Conservation (phyloP, 2,888 invertebrate species). For the Serrognathus titanus region DNA sequence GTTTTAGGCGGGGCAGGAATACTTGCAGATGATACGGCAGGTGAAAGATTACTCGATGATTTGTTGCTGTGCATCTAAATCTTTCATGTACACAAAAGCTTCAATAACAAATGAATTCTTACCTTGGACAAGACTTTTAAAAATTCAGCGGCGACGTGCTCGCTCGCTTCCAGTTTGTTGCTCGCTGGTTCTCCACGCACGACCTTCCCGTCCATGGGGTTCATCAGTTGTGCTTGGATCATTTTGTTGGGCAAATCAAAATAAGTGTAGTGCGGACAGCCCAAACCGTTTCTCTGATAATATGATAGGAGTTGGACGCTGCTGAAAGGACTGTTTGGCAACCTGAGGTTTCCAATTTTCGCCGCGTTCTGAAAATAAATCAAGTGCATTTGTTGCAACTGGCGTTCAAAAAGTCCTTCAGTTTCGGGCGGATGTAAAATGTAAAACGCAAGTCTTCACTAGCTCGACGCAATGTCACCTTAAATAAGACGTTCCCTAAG, state of each 20-base stretch:
- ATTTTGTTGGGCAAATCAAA: slow-evolving; percentile 37
- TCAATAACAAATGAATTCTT: neutral
- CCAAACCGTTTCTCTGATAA: slow-evolving; percentile 47
- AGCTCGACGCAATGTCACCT: too few species aligned
- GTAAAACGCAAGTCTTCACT: too few species aligned
- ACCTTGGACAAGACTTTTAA: slow-evolving; percentile 33
- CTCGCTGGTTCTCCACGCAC: slow-evolving; percentile 50
- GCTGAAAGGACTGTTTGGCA: slow-evolving; percentile 5
- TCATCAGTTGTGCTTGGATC: slow-evolving; percentile 48
- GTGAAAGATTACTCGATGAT: too few species aligned
- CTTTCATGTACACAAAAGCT: too few species aligned
- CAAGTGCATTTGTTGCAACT: too few species aligned
- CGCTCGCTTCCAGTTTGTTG: slow-evolving; percentile 51
- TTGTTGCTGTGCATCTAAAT: too few species aligned
- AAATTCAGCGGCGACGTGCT: slow-evolving; percentile 47
- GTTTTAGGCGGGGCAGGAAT: slow-evolving; percentile 3
- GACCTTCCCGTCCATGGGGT: slow-evolving; percentile 47
- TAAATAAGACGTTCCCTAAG: too few species aligned
- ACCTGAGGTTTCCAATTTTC: too few species aligned
- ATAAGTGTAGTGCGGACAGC: slow-evolving; percentile 51
- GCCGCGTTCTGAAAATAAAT: too few species aligned
- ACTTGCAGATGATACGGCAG: too few species aligned
- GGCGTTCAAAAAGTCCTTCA: too few species aligned
- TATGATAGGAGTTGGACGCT: slow-evolving; percentile 46
- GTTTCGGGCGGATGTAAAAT: too few species aligned